Evolutionary conservation across 1,140 invertebrate genomes (phyloP), one percentile per base, ranked within the genome.

Genomic region (Habropoda laboriosa): DNA sequence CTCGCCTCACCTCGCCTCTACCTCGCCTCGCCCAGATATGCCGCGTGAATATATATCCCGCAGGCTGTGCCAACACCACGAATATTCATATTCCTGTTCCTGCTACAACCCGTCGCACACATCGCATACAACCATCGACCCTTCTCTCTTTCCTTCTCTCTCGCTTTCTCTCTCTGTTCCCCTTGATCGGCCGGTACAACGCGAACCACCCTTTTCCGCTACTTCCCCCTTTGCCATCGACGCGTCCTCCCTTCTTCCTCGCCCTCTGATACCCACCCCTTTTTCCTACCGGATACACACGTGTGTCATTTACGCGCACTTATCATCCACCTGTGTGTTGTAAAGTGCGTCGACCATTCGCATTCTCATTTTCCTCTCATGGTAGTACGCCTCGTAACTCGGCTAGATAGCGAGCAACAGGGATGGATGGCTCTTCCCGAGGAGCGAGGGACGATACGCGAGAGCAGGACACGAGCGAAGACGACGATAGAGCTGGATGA

Each of bases 21-120:
- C n/a, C n/a, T n/a, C n/a, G n/a, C n/a, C n/a, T n/a, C n/a, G n/a
- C n/a, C n/a, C n/a, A n/a, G n/a, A n/a, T n/a, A n/a, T n/a, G n/a
- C n/a, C n/a, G n/a, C n/a, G n/a, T 61, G 58, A 61, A 61, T 61
- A 61, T 61, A 61, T 61, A 71, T 79, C 68, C 75, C 70, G 67
- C 83, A 74, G 82, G 82, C 73, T 81, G 82, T 81, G 82, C 79
- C 80, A 81, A 75, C 85, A 80, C 78, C 74, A 79, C 57, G 85
- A 85, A 87, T 86, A 88, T 85, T 80, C 79, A 88, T 88, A 88
- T 89, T 85, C 76, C 74, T 82, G 73, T 80, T 81, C 84, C 63
- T 32, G 47, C 66, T 73, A 72, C 82, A 70, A 72, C 40, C 72
- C 72, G 74, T 85, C 78, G 74, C 70, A 75, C 66, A 61, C 60